Base-by-base conservation (phyloP, 2,113 vertebrate genomes). In the Hucho hucho region DNA sequence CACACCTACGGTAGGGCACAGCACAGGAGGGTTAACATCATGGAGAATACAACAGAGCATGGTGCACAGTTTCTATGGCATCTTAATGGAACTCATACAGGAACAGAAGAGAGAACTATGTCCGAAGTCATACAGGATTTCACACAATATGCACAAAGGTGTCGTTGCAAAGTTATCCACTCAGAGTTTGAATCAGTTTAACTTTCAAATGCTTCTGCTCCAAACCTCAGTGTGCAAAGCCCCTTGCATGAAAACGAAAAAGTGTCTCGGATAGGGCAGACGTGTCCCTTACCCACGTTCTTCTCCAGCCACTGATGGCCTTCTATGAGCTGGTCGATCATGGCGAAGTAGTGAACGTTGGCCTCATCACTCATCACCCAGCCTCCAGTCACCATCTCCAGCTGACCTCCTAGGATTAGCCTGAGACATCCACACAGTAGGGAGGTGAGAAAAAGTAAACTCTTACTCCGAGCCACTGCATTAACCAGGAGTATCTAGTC, bases 301-400 rank as follows among this genome's bases (percentile, higher is more conserved):
- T 87, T 96, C 90, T 97, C 96, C 67, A 99, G 91, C 98, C 98
- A 99, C 90, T 99, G 97, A 81, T 99, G 98, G 0, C 98, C 98
- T 86, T 99, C 98, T 0, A 99, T 98, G 83, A 99, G 95, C 90
- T 98, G 98, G 89, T 99, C 98, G 0, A 99, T 95, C 93, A 99
- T 94, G 18, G 97, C 97, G 0, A 98, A 99, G 87, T 98, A 99
- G 82, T 99, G 98, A 80, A 89, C 94, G 61, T 93, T 99, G 81
- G 98, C 98, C 87, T 99, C 98, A 0, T 99, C 98, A 0, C 97
- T 94, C 98, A 99, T 99, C 74, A 99, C 98, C 98, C 98, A 99
- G 76, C 98, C 98, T 0, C 98, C 98, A 0, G 97, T 98, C 24
- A 95, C 96, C 43, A 99, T 97, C 92, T 99, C 98, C 49, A 99